Base-by-base conservation (phyloP, 2,888 invertebrate species). In the Toxonevra muliebris region DNA sequence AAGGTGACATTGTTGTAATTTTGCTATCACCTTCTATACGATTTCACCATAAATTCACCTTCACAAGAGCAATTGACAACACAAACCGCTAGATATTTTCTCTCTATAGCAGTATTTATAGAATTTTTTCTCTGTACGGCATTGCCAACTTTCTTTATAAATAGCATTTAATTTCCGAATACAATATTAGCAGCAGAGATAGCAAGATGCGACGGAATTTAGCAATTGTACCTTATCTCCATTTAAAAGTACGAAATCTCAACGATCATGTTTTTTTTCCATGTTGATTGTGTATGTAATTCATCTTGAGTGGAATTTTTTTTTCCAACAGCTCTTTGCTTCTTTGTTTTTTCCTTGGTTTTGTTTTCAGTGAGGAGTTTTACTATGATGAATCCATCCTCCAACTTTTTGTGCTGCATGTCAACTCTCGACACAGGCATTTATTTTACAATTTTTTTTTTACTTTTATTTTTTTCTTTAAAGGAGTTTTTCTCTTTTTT, bases 341-440 rank as follows among this genome's bases (percentile, higher is more conserved):
- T 11, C 40, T n/a, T 45, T 17, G 9, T 40, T 59, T 66, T 54
- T 54, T 68, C 12, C 69, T 65, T 68, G 70, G 69, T 55, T 69
- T 17, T 40, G 8, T 48, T 9, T 13, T 48, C 11, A 45, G 13
- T 65, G 42, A 58, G 54, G 41, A 15, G 40, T 65, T 60, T 60
- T 45, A 60, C 60, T 65, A 60, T 54, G 60, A 20, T 20, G 42
- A 17, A 12, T 19, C 30, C 59, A 45, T 54, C 45, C 54, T 55
- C 50, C 50, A 19, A 48, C 40, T 45, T 12, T 20, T 42, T 17
- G 2, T 17, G n/a, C 13, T 10, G 41, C 52, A 15, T 59, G 12
- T 54, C 66, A 53, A 54, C 48, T 42, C 30, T 30, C 30, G 30
- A 8, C 54, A 48, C 20, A 41, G 48, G 48, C 48, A 12, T 12